Evolutionary conservation across 2,888 invertebrate genomes (phyloP).

Genomic region (Sinotaia quadrata): DNA sequence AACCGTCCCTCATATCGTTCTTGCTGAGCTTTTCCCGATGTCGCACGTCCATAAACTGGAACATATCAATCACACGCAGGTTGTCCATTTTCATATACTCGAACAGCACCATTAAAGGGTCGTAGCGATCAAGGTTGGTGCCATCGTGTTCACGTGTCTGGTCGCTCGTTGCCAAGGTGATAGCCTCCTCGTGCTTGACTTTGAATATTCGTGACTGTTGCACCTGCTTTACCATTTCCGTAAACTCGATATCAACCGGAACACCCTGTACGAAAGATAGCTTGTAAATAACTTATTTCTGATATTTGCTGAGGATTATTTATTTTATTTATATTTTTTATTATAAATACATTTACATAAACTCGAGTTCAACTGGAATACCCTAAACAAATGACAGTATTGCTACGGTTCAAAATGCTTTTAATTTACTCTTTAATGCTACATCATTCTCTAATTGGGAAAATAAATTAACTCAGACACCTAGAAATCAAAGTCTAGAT

Average conservation of each 20-base stretch:
- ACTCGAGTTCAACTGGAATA: background rate
- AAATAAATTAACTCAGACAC: too few relatives aligned
- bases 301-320: background rate
- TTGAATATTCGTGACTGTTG: constrained; percentile 32
- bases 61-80: constrained; percentile 63
- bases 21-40: constrained; percentile 54
- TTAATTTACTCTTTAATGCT: too few relatives aligned
- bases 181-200: constrained; percentile 42
- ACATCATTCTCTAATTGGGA: too few relatives aligned
- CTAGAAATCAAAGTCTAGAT: too few relatives aligned
- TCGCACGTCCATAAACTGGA: constrained; percentile 57
- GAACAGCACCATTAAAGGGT: constrained; percentile 59
- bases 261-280: constrained; percentile 38
- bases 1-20: constrained; percentile 54
- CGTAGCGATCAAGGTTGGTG: constrained; percentile 53
- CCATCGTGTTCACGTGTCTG: constrained; percentile 50
- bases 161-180: constrained; percentile 39
- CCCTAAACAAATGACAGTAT: background rate
- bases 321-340: background rate
- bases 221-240: constrained; percentile 31
- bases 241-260: constrained; percentile 46
- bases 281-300: too few relatives aligned
- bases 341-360: background rate
- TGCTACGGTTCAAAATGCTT: too few relatives aligned
- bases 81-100: constrained; percentile 65